Percentiles rank a stretch among this genome's conserved stretches.
These are phyloP conservation scores for Agrochola litura DNA, from an alignment of 2,888 invertebrate species.

Conservation along the genomic window DNA sequence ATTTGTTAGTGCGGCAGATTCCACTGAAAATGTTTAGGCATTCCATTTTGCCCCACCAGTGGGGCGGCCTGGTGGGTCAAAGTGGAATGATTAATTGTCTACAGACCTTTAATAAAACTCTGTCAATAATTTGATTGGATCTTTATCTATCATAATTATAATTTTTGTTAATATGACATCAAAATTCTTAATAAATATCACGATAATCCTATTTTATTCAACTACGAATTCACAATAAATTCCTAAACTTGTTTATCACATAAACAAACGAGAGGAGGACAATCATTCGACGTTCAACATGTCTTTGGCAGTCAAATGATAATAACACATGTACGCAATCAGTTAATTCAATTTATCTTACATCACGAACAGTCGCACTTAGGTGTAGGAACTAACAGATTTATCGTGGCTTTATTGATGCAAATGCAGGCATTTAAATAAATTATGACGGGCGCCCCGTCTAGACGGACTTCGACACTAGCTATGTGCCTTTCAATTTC, in stretches of 20 bases:
- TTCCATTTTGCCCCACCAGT: no score
- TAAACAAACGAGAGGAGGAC: conserved; percentile 38
- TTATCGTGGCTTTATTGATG: conserved; percentile 58
- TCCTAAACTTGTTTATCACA: conserved; percentile 22
- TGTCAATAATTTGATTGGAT: not conserved
- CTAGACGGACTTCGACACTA: conserved; percentile 51
- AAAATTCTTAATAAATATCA: not conserved
- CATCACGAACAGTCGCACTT: conserved; percentile 22
- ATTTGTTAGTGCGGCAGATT: no score
- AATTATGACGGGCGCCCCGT: conserved; percentile 61
- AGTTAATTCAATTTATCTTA: conserved; percentile 55
- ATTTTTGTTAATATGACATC: not conserved
- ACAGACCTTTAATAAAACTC: not conserved
- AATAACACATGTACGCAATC: conserved; percentile 52
- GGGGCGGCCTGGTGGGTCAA: no score
- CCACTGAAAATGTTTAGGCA: no score
- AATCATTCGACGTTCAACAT: conserved; percentile 42
- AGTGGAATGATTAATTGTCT: no score
- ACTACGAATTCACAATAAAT: not conserved
- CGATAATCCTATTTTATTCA: conserved; percentile 1
- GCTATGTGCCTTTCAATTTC: conserved; percentile 41
- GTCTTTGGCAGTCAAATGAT: conserved; percentile 53
- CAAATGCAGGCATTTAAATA: conserved; percentile 61
- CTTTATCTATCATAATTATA: not conserved
- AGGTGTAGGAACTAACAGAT: conserved; percentile 34